These are phyloP conservation scores for Hypotaenidia okinawae DNA, from an alignment of 2,797 vertebrate genomes.

Conservation along the genomic window DNA sequence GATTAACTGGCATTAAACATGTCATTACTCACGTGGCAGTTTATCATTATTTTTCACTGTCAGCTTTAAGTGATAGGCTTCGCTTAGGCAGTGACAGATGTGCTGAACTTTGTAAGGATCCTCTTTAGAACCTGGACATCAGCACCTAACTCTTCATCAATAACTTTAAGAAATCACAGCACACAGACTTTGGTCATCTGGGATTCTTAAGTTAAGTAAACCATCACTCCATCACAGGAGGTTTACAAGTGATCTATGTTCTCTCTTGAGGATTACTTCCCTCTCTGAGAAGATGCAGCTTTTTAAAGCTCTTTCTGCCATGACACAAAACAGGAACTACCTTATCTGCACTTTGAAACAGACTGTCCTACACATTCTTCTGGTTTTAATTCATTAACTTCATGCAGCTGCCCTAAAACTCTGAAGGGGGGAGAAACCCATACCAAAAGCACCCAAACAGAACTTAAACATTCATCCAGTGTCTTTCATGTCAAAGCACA, in stretches of 20 bases:
- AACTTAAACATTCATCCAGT: neutral
- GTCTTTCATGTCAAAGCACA: neutral
- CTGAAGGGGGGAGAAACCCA: neutral
- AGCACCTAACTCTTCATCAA: slow-evolving; percentile 69
- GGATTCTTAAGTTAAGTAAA: slow-evolving; percentile 64
- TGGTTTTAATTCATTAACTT: slow-evolving; percentile 36
- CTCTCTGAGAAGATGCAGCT: slow-evolving; percentile 14
- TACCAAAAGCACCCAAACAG: neutral
- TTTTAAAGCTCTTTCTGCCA: slow-evolving; percentile 19
- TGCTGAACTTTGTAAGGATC: slow-evolving; percentile 62
- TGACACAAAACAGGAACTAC: slow-evolving; percentile 64
- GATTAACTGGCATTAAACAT: slow-evolving; percentile 46
- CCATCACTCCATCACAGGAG: slow-evolving; percentile 47
- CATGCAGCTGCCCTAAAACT: slow-evolving; percentile 11
- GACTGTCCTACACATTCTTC: slow-evolving; percentile 41
- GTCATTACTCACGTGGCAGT: slow-evolving; percentile 59
- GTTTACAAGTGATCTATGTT: slow-evolving; percentile 51
- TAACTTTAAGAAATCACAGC: slow-evolving; percentile 56
- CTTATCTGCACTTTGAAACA: slow-evolving; percentile 56
- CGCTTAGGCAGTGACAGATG: slow-evolving; percentile 60
- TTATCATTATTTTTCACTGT: slow-evolving; percentile 61
- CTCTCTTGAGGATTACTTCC: slow-evolving; percentile 46
- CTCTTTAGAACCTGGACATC: slow-evolving; percentile 61
- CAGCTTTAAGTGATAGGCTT: slow-evolving; percentile 68
- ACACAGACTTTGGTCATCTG: slow-evolving; percentile 37